These are phyloP conservation scores for Pocillopora meandrina DNA, from an alignment of 92 coral and sea anemone genomes.

Conservation along the genomic window DNA sequence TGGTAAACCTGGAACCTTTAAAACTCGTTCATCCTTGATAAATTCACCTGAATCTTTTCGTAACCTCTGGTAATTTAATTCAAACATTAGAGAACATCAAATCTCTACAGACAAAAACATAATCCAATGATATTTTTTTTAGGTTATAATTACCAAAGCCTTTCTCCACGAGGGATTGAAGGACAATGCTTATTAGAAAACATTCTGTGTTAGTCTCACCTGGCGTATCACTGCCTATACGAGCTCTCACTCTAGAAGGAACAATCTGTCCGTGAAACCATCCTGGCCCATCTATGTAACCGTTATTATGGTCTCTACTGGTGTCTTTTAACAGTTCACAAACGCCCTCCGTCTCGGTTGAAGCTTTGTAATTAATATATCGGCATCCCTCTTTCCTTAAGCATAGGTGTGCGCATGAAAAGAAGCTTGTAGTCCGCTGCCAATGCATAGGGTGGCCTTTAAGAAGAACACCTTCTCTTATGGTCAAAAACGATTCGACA, in stretches of 20 bases:
- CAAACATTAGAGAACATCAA: too few relatives aligned
- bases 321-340: constrained; percentile 39
- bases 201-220: not conserved
- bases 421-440: constrained; percentile 26
- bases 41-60: too few relatives aligned
- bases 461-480: constrained; percentile 25
- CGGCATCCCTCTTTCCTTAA: constrained; percentile 49
- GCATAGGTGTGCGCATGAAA: constrained; percentile 79
- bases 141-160: too few relatives aligned
- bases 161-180: too few relatives aligned
- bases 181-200: too few relatives aligned
- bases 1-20: too few relatives aligned
- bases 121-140: too few relatives aligned
- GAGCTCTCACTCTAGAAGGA: constrained; percentile 3
- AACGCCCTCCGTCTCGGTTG: constrained; percentile 5
- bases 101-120: too few relatives aligned
- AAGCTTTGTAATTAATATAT: constrained; percentile 60
- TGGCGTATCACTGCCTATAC: not conserved
- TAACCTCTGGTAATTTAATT: too few relatives aligned
- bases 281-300: constrained; percentile 22
- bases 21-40: too few relatives aligned
- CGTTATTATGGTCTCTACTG: not conserved
- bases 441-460: constrained; percentile 51
- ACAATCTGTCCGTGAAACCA: constrained; percentile 55
- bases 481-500: constrained; percentile 12